Conservation (phyloP, 2,888 invertebrate genomes). For the Ptilodon capucinus region DNA sequence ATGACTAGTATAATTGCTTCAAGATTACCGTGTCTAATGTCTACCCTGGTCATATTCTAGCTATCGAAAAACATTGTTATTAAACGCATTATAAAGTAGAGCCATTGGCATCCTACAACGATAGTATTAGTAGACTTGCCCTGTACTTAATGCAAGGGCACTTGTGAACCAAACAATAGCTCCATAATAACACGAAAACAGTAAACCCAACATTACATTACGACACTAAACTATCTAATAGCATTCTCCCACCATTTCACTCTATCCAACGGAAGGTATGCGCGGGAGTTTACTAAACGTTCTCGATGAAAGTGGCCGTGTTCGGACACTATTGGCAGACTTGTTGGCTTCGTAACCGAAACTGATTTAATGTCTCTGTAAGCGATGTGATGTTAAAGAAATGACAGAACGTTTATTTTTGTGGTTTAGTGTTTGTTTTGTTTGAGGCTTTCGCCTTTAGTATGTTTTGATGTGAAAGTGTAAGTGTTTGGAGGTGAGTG, state of each 20-base stretch:
- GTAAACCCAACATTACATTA: not conserved
- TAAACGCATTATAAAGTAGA: no score
- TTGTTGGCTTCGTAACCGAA: slow-evolving; percentile 11
- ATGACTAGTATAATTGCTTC: no score
- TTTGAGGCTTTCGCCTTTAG: slow-evolving; percentile 25
- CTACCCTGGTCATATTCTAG: no score
- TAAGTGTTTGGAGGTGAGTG: slow-evolving; percentile 33
- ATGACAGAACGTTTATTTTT: slow-evolving; percentile 8
- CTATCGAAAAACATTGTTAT: no score
- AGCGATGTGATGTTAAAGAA: slow-evolving; percentile 12
- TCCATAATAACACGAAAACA: not conserved
- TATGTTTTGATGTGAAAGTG: slow-evolving; percentile 44
- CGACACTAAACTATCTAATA: slow-evolving; percentile 6
- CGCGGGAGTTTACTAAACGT: slow-evolving; percentile 53
- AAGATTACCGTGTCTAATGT: no score
- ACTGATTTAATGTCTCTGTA: slow-evolving; percentile 4
- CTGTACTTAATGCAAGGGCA: no score
- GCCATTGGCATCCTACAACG: no score
- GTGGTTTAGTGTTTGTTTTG: slow-evolving; percentile 14
- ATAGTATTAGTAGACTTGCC: no score
- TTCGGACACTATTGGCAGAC: slow-evolving; percentile 16
- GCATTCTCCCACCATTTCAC: slow-evolving; percentile 56
- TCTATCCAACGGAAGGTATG: slow-evolving; percentile 40
- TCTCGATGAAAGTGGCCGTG: slow-evolving; percentile 61
- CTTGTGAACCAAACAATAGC: no score